Evolutionary conservation across 2,888 invertebrate species (phyloP), one percentile per base, ranked within the genome.

Genomic region (Dascillus cervinus): DNA sequence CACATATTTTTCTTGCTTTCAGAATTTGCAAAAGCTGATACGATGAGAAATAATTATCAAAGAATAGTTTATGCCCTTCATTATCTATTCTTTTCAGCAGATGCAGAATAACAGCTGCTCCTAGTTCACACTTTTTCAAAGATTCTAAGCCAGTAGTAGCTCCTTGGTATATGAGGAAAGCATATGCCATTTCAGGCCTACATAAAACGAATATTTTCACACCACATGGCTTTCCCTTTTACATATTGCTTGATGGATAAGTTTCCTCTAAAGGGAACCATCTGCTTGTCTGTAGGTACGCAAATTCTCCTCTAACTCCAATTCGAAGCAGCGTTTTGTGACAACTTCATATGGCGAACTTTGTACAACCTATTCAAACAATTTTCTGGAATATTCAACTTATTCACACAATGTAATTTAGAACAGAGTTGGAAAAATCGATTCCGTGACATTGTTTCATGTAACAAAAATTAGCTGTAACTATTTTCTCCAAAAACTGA

Each of bases 151-250:
- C 21, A 14, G 31, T 34, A 11, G 30, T 26, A 34, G 28, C 37
- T 12, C 47, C 42, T 34, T 50, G 50, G 28, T 54, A 52, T n/a
- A 43, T 26, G 22, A 52, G 19, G 32, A 50, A 50, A 32, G 50
- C 47, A 29, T 49, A 50, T 3, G 39, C 34, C 20, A 43, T 36
- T 13, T 47, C 47, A 32, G 37, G 41, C 39, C 41, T 48, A 37
- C 45, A 49, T 13, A 53, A 20, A 21, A 49, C 32, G 22, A 36
- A 43, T 5, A 42, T 29, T 32, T 49, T 46, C 11, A 47, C 29
- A 6, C 43, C 48, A 43, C 46, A 45, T n/a, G 47, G 49, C 10
- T 34, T 34, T 34, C 9, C 27, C 34, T 26, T 27, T 38, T 6
- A 34, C 24, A 20, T 34, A 32, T 27, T 32, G 30, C 22, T 36